Conservation (phyloP, 2,797 vertebrate species). For the Spinus pinus region DNA sequence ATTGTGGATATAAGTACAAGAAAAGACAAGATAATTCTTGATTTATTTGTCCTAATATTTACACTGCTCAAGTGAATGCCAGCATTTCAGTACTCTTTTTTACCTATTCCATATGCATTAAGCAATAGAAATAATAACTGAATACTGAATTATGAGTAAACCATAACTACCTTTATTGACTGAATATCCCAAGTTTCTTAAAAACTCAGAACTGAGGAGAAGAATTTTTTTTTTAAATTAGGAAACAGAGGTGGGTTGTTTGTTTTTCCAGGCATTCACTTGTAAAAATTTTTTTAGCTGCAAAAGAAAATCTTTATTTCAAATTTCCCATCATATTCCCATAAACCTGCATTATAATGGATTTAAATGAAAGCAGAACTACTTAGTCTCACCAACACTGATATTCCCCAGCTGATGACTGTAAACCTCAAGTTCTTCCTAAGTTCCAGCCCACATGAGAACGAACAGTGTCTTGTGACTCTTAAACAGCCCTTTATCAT, state of each 20-base stretch:
- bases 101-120: not conserved
- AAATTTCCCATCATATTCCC: not conserved
- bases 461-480: not conserved
- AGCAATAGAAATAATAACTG: not conserved
- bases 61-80: not conserved
- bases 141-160: not conserved
- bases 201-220: not conserved
- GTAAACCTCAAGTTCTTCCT: not conserved
- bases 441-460: not conserved
- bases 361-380: constrained; percentile 10
- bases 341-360: not conserved
- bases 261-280: not conserved
- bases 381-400: not conserved
- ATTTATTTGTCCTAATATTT: not conserved
- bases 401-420: not conserved
- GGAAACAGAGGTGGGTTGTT: not conserved
- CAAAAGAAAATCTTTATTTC: not conserved
- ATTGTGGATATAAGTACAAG: not conserved
- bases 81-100: not conserved
- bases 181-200: not conserved
- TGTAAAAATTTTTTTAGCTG: not conserved
- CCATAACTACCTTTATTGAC: not conserved
- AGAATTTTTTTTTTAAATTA: not conserved
- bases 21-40: not conserved
- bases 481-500: constrained; percentile 1